phyloP scores from a whole-genome alignment of 2,888 invertebrate genomes.

The Zhuqinia jingwanae region DNA sequence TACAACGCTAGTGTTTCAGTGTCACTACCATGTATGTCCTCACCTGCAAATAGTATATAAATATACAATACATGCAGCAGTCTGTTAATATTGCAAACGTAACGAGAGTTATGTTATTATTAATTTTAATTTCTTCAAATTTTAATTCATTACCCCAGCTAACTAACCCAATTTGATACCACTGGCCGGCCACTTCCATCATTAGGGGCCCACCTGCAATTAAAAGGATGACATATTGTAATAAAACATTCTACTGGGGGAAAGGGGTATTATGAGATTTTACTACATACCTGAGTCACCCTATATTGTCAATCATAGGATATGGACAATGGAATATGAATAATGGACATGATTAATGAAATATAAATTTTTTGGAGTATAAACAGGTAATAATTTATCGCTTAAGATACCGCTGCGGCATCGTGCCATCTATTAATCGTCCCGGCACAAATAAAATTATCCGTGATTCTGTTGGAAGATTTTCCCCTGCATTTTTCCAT shows the following conservation, averaged over 20 bases:
- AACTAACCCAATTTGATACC: constrained; percentile 51
- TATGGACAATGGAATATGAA: background rate
- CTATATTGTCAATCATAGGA: background rate
- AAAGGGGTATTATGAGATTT: background rate
- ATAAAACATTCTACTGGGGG: background rate
- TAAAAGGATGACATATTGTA: background rate
- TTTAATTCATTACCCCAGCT: constrained; percentile 60
- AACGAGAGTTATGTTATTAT: background rate
- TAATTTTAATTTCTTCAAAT: background rate
- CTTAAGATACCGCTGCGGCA: constrained; percentile 40
- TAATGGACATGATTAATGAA: no score
- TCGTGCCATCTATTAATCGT: constrained; percentile 55
- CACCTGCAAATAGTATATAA: no score
- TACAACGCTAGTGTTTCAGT: constrained; percentile 46
- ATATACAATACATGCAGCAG: no score
- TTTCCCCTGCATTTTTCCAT: constrained; percentile 22
- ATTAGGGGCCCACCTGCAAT: constrained; percentile 60
- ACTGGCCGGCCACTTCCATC: constrained; percentile 14
- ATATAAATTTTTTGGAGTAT: no score
- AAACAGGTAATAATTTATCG: background rate
- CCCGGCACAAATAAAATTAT: constrained; percentile 61
- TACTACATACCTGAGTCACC: constrained; percentile 29
- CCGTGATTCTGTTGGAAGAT: constrained; percentile 5
- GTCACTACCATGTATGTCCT: background rate
- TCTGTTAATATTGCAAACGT: background rate